Base-by-base conservation (phyloP, 2,888 invertebrate species). In the Aleiodes leptofemur region DNA sequence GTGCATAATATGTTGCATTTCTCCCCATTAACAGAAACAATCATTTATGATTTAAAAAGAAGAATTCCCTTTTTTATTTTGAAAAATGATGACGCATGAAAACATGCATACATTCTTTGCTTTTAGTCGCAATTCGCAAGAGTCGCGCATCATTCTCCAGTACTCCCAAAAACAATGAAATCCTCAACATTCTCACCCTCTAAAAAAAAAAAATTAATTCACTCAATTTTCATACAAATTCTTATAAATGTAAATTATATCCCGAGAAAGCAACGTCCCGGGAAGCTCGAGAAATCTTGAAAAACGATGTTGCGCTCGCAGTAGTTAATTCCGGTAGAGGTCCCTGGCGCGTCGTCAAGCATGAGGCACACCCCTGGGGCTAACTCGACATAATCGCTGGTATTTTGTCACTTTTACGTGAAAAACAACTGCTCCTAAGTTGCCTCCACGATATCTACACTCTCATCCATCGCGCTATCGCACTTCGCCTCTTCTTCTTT, bases 371-470 rank as follows among this genome's bases (percentile, higher is more conserved):
- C 84, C 79, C 82, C 73, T 70, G 85, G 81, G 84, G 79, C 81
- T 78, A 81, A 79, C 83, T 85, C 77, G 69, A 76, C 79, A 82
- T 86, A 86, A 86, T 86, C 85, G 86, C 76, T 55, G 79, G 79
- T 83, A 80, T 85, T 86, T 86, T 86, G 86, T 86, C 86, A 86
- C 83, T 83, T 83, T 85, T 84, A 78, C 77, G 80, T 78, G 76
- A 77, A 80, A 64, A 64, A 64, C 64, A 43, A 16, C 64, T 48
- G 9, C 43, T 16, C 55, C 31, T 68, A 43, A 55, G 43, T 11
- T 48, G 38, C 69, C 38, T 29, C 34, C 34, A 29, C 38, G 16
- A 68, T 31, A 4, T 51, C 9, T 68, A 50, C 57, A 29, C 48
- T 23, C n/a, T 11, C 59, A 50, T 6, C 43, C 48, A 14, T 59